Evolutionary conservation across 2,113 vertebrate species (phyloP), one percentile per base, ranked within the genome.

Genomic region (Alligator mississippiensis): DNA sequence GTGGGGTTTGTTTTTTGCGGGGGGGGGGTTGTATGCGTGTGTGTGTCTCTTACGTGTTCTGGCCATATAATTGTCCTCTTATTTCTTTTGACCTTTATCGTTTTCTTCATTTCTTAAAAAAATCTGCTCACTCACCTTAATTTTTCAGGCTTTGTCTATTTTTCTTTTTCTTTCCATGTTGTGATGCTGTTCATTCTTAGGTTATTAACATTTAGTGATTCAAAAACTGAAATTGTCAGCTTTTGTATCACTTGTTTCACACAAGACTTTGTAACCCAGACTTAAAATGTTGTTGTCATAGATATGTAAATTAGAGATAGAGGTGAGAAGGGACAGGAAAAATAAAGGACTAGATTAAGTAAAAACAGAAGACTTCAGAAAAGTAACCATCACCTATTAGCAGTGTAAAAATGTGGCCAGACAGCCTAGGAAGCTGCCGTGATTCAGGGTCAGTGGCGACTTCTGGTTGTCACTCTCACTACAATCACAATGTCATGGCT

Each of bases 41-140:
- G 61, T 58, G 1, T 38, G 82, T 89, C 88, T 81, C 22, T 89
- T 85, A 66, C 47, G 47, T 68, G 28, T 95, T 95, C 66, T 90
- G 28, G 58, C 18, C 64, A 11, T 83, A 47, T 13, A 17, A 1
- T 61, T 93, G 9, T 84, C 47, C 57, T 62, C 28, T 38, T 14
- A 63, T 25, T 13, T 25, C 30, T 28, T 16, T 85, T 92, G 76
- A 58, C 5, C 30, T 3, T 79, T 28, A 1, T 76, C 82, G 81
- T 38, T 17, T 38, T 85, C 19, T 70, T 85, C 3, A 0, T 16
- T 80, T 95, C 22, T 3, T 5, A n/a, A 16, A 22, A 9, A 78
- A 76, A 60, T 58, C 7, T 19, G 2, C 70, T 93, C 27, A 61
- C 25, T 92, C 27, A 57, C n/a, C 60, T 92, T 70, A 66, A 6